A percentile compares a stretch with the other conserved stretches of the same genome.
These are phyloP conservation scores for Melopsittacus undulatus DNA, from an alignment of 2,797 vertebrate genomes.

Conservation along the genomic window DNA sequence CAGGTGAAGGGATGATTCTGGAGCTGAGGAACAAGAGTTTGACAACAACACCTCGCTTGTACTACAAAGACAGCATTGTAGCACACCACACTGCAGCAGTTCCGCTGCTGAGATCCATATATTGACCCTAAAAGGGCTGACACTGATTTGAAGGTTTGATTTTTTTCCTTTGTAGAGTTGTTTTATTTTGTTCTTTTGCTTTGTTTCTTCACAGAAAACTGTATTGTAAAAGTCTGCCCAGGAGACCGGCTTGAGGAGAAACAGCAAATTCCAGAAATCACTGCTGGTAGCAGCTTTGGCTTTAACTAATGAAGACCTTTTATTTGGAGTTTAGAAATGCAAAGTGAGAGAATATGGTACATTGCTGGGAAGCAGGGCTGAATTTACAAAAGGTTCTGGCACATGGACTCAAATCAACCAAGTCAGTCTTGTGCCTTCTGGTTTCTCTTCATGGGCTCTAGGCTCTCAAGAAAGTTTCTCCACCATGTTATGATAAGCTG, in stretches of 20 bases:
- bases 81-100: background rate
- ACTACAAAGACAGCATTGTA: background rate
- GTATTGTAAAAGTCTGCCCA: background rate
- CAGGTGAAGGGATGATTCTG: background rate
- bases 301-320: background rate
- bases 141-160: background rate
- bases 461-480: background rate
- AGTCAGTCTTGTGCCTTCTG: background rate
- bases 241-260: background rate
- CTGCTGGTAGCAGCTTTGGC: background rate
- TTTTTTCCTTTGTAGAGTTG: background rate
- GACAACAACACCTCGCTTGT: background rate
- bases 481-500: background rate
- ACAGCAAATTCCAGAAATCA: background rate
- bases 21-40: background rate
- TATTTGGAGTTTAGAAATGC: background rate
- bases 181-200: background rate
- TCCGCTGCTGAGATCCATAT: background rate
- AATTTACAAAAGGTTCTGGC: background rate
- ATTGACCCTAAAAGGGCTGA: background rate
- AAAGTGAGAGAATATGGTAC: background rate
- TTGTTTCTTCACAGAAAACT: background rate
- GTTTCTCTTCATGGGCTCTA: background rate
- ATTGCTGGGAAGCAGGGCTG: background rate
- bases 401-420: background rate